Base-by-base conservation (phyloP, 2,888 invertebrate species). In the Euplexia lucipara region DNA sequence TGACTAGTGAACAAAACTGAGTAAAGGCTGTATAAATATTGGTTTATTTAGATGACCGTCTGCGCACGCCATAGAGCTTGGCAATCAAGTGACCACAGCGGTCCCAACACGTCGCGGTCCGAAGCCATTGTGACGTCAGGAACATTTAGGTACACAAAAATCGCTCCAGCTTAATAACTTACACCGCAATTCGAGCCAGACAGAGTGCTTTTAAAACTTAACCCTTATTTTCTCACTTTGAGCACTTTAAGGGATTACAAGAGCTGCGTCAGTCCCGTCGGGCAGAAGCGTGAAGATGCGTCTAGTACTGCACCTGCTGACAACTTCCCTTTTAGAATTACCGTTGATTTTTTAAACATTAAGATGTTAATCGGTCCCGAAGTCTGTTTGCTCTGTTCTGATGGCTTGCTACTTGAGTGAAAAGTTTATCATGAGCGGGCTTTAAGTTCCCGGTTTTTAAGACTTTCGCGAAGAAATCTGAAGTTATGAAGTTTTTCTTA, bases 181-280 rank as follows among this genome's bases (percentile, higher is more conserved):
- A 67, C 6, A 42, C 83, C 80, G 52, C 26, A 18, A 34, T 34
- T 51, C 49, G 22, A 75, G 62, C 75, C 79, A 85, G 86, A 86
- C 87, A 73, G 83, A 87, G 88, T 87, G 92, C 93, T 94, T 93
- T 93, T 93, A 91, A 92, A 94, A 94, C 92, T 93, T 92, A 92
- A 92, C 92, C 91, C 93, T 93, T 94, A 92, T 92, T 94, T 92
- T 89, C 90, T 90, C 89, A 91, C 89, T 93, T 91, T 86, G 86
- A 90, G 92, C 91, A 91, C 90, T 93, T 94, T 90, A 90, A 87
- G 83, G 90, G 93, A 93, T 93, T 93, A 93, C 90, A 87, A 82
- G 82, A 83, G 83, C 84, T 83, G 81, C 82, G 78, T 69, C 60
- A 39, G 61, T 69, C 75, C 65, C 67, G 67, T 67, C 56, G 75